Conservation (phyloP, 2,888 invertebrate species). For the Sphecodes monilicornis region DNA sequence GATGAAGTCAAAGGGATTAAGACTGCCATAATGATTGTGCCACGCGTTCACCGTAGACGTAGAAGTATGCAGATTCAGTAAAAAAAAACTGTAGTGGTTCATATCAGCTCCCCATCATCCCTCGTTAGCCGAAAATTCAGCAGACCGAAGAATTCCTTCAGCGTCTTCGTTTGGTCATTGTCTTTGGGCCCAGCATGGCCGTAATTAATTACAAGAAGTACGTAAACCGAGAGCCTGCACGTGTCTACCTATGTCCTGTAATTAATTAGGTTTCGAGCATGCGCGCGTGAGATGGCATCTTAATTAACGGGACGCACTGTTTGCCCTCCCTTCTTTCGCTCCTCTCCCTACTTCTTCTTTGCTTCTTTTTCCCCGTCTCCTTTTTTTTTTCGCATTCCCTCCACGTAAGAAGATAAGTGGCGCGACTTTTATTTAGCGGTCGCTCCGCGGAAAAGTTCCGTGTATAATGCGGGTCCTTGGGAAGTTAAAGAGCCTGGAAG, state of each 20-base stretch:
- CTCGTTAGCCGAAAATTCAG: background rate
- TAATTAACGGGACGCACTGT: conserved; percentile 50
- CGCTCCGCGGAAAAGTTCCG: conserved; percentile 13
- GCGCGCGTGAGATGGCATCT: conserved; percentile 55
- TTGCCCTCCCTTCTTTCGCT: background rate
- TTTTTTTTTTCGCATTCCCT: conserved; percentile 18
- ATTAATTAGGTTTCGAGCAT: conserved; percentile 54
- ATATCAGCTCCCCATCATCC: background rate
- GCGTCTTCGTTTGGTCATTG: background rate
- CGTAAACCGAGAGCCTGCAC: conserved; percentile 16
- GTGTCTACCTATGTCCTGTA: conserved; percentile 23
- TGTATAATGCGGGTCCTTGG: conserved; percentile 17
- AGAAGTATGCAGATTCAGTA: background rate
- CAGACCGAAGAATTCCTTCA: background rate
- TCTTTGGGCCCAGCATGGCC: background rate
- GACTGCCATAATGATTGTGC: background rate
- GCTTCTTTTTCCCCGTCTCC: background rate
- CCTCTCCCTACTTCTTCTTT: background rate
- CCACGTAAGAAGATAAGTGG: conserved; percentile 32
- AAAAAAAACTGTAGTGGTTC: background rate
- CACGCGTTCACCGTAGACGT: background rate
- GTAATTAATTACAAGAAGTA: conserved; percentile 45
- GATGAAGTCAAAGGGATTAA: too few relatives aligned
- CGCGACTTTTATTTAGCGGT: conserved; percentile 49
- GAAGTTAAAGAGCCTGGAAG: conserved; percentile 24